A percentile compares a stretch with the other conserved stretches of the same genome.
Conservation (phyloP, 92 coral and sea anemone genomes). For the Epizoanthus scotinus region DNA sequence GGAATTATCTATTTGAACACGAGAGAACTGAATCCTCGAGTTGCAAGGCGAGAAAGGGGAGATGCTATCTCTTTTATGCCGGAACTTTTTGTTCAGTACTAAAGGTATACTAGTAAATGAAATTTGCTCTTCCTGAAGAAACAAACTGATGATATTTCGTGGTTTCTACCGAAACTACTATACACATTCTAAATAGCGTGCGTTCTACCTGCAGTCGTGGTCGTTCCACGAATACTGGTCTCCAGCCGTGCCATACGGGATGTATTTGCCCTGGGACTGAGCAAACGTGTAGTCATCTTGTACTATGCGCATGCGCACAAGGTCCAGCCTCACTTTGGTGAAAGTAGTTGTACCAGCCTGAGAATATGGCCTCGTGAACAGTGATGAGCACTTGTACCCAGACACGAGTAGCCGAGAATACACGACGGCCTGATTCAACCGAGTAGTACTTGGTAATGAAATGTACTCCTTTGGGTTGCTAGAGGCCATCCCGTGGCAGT, state of each 20-base stretch:
- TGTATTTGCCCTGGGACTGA: background rate
- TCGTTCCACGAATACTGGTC: slow-evolving; percentile 38
- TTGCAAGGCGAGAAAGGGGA: too few species aligned
- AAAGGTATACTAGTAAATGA: too few species aligned
- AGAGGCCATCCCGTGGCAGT: slow-evolving; percentile 40
- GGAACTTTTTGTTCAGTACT: too few species aligned
- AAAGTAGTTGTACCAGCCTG: slow-evolving; percentile 37
- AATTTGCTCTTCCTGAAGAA: too few species aligned
- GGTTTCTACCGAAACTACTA: slow-evolving; percentile 3
- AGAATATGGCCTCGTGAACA: background rate
- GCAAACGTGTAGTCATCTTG: slow-evolving; percentile 38
- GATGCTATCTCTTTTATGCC: too few species aligned
- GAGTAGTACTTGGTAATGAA: slow-evolving; percentile 1
- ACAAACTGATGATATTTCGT: background rate
- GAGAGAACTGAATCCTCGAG: too few species aligned
- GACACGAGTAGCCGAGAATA: slow-evolving; percentile 38
- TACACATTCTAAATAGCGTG: background rate
- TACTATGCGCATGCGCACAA: background rate
- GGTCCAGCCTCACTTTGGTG: slow-evolving; percentile 24
- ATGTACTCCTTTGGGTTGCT: slow-evolving; percentile 37
- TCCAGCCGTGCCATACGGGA: slow-evolving; percentile 41
- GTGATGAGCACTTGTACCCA: slow-evolving; percentile 69
- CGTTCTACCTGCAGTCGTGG: slow-evolving; percentile 30
- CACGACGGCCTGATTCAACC: slow-evolving; percentile 34
- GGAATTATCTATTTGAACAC: too few species aligned